Evolutionary conservation across 2,113 vertebrate genomes (phyloP), one percentile per base, ranked within the genome.

Genomic region (Megalops atlanticus): DNA sequence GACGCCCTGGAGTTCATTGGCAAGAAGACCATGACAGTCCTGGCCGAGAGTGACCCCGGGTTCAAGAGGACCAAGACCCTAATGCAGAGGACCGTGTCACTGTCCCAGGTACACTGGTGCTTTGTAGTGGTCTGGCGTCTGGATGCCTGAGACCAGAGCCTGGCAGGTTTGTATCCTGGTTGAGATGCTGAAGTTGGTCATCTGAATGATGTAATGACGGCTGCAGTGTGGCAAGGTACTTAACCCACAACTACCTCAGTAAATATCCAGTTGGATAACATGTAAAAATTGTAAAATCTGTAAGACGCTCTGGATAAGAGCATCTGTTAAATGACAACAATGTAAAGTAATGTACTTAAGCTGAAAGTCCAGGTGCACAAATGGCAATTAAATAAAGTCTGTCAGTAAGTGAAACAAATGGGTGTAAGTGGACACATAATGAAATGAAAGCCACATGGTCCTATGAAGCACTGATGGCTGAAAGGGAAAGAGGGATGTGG

Each of bases 1-100:
- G 98, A 97, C 84, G 98, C 98, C 33, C 87, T 99, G 91, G 98
- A 99, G 90, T 99, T 99, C 89, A 99, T 99, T 12, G 98, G 98
- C 84, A 99, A 97, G 94, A 99, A 96, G 91, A 99, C 98, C 72
- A 99, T 99, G 98, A 97, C 87, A 16, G 97, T 99, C 80, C 94
- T 99, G 64, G 98, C 98, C 1, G 98, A 99, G 94, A 97, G 91
- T 0, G 98, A 99, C 90, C 98, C 98, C 0, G 98, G 98, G 80
- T 99, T 98, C 91, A 97, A 94, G 88, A 96, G 96, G 88, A 99
- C 98, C 76, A 99, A 99, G 93, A 98, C 91, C 16, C 93, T 99
- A 81, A 98, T 99, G 96, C 93, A 96, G 90, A 96, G 94, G 91
- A 99, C 98, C 0, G 96, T 91, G 3, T 98, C 98, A 2, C 92